These are phyloP conservation scores for Yponomeuta malinellus DNA, from an alignment of 2,888 invertebrate genomes.

Conservation along the genomic window DNA sequence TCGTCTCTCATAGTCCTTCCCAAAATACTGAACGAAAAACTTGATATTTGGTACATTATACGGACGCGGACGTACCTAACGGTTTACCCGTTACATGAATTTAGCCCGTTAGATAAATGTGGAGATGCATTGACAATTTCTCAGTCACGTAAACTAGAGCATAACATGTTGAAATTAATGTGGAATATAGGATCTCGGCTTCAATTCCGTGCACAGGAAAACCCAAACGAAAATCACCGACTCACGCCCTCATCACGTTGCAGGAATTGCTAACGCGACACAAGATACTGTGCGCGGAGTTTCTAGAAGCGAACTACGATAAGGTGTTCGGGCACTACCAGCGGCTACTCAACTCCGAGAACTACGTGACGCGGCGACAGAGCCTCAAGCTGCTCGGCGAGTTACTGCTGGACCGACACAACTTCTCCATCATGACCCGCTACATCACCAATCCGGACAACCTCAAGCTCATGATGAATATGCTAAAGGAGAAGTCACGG, in stretches of 20 bases:
- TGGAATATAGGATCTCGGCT: no score
- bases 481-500: constrained; percentile 98
- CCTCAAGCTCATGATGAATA: constrained; percentile 99
- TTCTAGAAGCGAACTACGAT: constrained; percentile 99
- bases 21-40: no score
- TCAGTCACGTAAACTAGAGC: no score
- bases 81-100: no score
- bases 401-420: constrained; percentile 97
- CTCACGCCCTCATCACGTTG: constrained; percentile 30
- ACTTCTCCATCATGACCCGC: constrained; percentile 98
- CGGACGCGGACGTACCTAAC: no score
- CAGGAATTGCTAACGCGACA: constrained; percentile 95
- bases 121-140: no score
- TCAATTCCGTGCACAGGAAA: no score
- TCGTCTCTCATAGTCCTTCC: no score
- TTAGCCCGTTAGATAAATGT: no score
- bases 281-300: constrained; percentile 97
- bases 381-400: constrained; percentile 98
- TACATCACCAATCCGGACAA: constrained; percentile 99
- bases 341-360: constrained; percentile 97
- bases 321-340: constrained; percentile 98
- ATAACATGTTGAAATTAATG: no score
- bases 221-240: no score
- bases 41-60: no score
- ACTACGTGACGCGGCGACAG: constrained; percentile 99